These are phyloP conservation scores for Ceratosolen fusciceps DNA, from an alignment of 1,140 invertebrate species.

Conservation along the genomic window DNA sequence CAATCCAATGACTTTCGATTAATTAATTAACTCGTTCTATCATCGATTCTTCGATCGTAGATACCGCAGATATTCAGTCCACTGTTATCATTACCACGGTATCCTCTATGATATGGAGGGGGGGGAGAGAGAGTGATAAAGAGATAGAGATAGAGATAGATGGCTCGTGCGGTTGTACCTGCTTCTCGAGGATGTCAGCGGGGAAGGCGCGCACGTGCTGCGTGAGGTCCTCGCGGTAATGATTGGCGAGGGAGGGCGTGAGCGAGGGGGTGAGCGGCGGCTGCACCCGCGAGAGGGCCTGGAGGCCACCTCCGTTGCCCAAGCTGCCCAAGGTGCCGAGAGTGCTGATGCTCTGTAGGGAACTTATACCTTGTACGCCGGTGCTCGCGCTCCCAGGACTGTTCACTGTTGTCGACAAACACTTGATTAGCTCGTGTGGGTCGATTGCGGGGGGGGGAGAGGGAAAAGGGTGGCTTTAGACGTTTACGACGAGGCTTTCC, in stretches of 20 bases:
- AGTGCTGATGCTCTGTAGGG: conserved; percentile 72
- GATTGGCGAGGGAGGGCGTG: conserved; percentile 91
- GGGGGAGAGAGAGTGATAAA: too few species aligned
- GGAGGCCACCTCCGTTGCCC: conserved; percentile 69
- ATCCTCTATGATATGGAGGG: too few species aligned
- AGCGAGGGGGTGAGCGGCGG: conserved; percentile 77
- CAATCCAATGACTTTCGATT: too few species aligned
- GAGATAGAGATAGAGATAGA: too few species aligned
- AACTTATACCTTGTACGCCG: conserved; percentile 70
- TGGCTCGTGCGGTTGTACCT: conserved; percentile 73
- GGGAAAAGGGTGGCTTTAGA: too few species aligned
- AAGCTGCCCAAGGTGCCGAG: conserved; percentile 70
- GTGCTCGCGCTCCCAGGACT: conserved; percentile 69
- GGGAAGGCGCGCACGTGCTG: conserved; percentile 93
- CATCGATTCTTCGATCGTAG: too few species aligned
- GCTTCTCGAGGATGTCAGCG: conserved; percentile 92
- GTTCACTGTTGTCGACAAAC: conserved; percentile 60
- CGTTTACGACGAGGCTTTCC: too few species aligned
- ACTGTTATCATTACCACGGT: too few species aligned
- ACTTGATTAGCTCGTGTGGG: too few species aligned
- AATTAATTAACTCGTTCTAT: too few species aligned
- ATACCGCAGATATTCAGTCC: too few species aligned
- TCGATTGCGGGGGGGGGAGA: too few species aligned
- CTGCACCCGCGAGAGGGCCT: conserved; percentile 70
- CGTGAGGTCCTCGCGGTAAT: conserved; percentile 91